Conservation (phyloP, 2,113 vertebrate species). For the Gavia stellata region DNA sequence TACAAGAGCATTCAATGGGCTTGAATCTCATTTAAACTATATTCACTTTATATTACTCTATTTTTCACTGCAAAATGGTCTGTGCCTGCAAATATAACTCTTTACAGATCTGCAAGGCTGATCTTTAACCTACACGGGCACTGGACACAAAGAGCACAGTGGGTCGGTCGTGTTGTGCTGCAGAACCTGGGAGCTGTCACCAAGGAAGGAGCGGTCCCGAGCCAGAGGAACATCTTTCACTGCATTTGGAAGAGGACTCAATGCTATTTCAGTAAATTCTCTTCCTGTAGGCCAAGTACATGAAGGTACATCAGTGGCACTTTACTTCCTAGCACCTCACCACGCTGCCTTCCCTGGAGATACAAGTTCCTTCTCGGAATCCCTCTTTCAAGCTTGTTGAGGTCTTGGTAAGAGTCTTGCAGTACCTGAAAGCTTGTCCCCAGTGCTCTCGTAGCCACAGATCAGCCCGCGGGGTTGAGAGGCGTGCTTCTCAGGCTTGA, state of each 20-base stretch:
- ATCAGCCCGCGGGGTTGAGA: neutral
- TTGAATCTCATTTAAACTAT: neutral
- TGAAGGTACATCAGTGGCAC: neutral
- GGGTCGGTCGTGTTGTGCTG: accelerated
- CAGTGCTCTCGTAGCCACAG: neutral
- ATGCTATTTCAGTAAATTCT: neutral
- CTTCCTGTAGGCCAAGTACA: neutral
- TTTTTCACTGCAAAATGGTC: neutral
- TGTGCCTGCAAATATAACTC: neutral
- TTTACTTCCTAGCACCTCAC: neutral
- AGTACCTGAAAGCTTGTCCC: neutral
- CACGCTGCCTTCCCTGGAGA: neutral
- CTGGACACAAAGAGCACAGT: neutral
- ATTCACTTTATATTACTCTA: neutral
- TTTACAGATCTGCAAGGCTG: neutral
- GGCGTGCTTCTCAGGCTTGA: neutral
- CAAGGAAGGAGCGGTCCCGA: neutral
- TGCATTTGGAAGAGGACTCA: neutral
- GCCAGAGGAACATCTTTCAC: neutral
- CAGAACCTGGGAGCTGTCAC: neutral
- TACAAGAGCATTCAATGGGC: neutral
- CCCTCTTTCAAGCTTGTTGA: neutral
- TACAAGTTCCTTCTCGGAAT: neutral
- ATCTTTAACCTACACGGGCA: neutral
- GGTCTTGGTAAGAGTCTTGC: neutral